Base-by-base conservation (phyloP, 2,797 vertebrate species). In the Ambastaia sidthimunki region DNA sequence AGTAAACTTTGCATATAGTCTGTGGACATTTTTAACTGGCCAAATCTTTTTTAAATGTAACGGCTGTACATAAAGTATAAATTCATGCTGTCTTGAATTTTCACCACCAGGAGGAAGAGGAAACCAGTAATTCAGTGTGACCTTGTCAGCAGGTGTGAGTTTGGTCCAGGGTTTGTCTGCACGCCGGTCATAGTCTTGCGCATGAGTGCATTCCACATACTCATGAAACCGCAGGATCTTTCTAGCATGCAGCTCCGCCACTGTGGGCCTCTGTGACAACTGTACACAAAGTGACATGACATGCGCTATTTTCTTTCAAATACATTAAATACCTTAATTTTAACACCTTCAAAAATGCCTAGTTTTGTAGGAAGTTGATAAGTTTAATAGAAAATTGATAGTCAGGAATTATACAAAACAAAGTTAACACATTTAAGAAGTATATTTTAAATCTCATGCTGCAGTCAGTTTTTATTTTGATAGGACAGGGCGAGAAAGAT, bases 131-230 rank as follows among this genome's bases (percentile, higher is more conserved):
- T 47, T 65, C 0, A 3, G 0, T 16, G 25, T 82, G 80, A 98
- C 97, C 95, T 99, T 99, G 90, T 99, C 97, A 50, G 96, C 95
- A 57, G 97, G 96, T 0, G 97, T 99, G 66, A 99, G 93, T 89
- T 97, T 99, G 81, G 97, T 99, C 97, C 97, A 99, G 0, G 97
- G 97, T 84, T 99, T 99, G 18, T 99, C 97, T 0, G 96, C 97
- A 70, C 97, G 89, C 19, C 97, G 93, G 91, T 98, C 97, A 0
- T 98, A 98, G 89, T 98, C 97, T 0, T 98, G 95, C 15, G 97
- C 97, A 52, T 97, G 94, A 0, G 97, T 98, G 78, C 92, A 93
- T 86, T 99, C 97, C 2, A 98, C 96, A 0, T 98, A 96, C 74
- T 99, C 96, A 2, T 99, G 95, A 91, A 98, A 99, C 31, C 97